Evolutionary conservation across 1,140 invertebrate genomes (phyloP).

Genomic region (Camponotus floridanus): DNA sequence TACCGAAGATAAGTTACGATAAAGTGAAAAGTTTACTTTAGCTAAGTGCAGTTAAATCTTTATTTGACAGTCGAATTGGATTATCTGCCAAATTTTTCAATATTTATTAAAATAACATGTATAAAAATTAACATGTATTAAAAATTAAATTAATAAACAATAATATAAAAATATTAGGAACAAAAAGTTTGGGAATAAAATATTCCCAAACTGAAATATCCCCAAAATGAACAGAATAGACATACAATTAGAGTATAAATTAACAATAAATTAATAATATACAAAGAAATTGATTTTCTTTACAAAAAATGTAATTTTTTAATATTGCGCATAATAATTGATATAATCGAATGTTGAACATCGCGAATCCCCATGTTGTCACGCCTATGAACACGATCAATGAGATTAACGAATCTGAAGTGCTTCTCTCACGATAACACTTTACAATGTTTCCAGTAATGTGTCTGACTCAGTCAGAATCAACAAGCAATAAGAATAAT

Average conservation of each 20-base stretch:
- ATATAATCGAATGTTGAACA: constrained; percentile 2
- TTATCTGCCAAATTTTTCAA: background rate
- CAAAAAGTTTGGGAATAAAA: no score
- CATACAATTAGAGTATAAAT: background rate
- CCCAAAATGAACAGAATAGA: background rate
- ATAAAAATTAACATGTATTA: background rate
- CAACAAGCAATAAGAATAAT: background rate
- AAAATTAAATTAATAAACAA: background rate
- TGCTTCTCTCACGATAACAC: constrained; percentile 29
- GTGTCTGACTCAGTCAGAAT: background rate
- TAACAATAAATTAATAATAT: background rate
- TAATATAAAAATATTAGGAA: background rate
- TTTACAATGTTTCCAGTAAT: background rate
- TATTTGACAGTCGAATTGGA: background rate
- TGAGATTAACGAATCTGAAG: constrained; percentile 21
- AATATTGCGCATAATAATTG: background rate
- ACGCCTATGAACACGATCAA: constrained; percentile 22
- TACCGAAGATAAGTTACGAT: constrained; percentile 4
- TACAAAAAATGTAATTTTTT: background rate
- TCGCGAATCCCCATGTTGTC: background rate
- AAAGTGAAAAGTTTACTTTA: background rate
- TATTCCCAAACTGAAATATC: background rate
- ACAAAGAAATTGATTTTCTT: background rate
- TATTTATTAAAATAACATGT: constrained; percentile 1
- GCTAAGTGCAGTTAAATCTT: background rate